Evolutionary conservation across 2,797 vertebrate genomes (phyloP).

Genomic region (Syngnathus acus): DNA sequence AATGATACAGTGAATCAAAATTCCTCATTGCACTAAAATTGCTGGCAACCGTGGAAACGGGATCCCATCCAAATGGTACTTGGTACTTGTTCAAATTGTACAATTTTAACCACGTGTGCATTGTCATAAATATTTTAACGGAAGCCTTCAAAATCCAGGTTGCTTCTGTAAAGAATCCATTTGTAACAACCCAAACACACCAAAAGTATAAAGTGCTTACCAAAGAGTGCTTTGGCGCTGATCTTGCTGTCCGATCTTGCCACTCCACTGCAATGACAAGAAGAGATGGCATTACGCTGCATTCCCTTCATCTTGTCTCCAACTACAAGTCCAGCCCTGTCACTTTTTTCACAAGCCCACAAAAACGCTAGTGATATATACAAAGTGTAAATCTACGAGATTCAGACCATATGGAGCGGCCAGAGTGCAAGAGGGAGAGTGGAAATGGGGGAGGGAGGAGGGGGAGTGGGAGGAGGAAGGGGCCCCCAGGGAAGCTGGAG

Average conservation of each 20-base stretch:
- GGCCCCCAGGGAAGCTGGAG: conserved; percentile 33
- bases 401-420: conserved; percentile 58
- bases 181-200: background rate
- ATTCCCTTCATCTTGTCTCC: conserved; percentile 63
- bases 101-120: background rate
- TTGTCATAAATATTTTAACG: background rate
- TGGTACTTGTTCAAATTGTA: background rate
- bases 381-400: conserved; percentile 27
- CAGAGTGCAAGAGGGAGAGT: conserved; percentile 23
- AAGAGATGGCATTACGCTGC: conserved; percentile 53
- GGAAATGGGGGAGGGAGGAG: conserved; percentile 7
- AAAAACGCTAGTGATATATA: conserved; percentile 13
- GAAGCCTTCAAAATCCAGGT: background rate
- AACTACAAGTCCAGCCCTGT: conserved; percentile 15
- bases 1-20: background rate
- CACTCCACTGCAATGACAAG: conserved; percentile 72
- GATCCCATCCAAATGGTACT: background rate
- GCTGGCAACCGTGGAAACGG: background rate
- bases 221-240: conserved; percentile 77
- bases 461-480: conserved; percentile 2
- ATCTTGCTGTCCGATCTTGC: conserved; percentile 75
- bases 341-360: conserved; percentile 12
- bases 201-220: conserved; percentile 37
- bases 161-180: background rate
- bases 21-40: background rate